phyloP scores from a whole-genome alignment of 64 coral and sea anemone species.

The Anthopleura sola region DNA sequence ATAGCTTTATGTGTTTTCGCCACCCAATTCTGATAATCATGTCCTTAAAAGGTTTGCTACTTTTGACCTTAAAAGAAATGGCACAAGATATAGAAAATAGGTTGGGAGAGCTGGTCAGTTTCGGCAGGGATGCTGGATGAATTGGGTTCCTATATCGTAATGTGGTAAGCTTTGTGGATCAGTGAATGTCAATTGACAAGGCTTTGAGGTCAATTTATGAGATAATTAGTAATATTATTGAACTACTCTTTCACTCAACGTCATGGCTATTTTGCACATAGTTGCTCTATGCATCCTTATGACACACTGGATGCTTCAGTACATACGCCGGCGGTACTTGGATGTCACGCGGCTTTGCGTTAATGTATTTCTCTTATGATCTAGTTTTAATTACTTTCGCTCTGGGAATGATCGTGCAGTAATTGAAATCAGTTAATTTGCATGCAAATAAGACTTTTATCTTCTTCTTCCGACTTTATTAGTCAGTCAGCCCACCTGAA shows the following conservation, averaged over 20 bases:
- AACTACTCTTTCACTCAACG: neutral
- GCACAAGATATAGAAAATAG: neutral
- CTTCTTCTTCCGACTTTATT: neutral
- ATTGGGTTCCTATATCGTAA: neutral
- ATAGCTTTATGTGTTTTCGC: neutral
- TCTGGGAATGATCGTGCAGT: neutral
- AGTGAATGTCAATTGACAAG: neutral
- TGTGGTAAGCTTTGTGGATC: neutral
- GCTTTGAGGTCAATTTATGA: neutral
- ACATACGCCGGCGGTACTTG: neutral
- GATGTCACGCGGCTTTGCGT: neutral
- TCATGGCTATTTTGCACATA: neutral
- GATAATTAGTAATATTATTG: neutral
- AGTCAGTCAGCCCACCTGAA: neutral
- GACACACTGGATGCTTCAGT: neutral
- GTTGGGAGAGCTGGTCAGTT: neutral
- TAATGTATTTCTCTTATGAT: neutral
- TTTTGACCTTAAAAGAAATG: neutral
- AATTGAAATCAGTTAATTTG: neutral
- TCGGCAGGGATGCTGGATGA: neutral
- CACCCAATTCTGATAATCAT: slow-evolving; percentile 7
- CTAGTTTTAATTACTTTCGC: slow-evolving; percentile 7
- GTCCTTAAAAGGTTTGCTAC: neutral
- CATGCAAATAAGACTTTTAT: neutral
- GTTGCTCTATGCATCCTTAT: neutral